Percentiles rank a stretch among this genome's conserved stretches.
phyloP scores from a whole-genome alignment of 2,888 invertebrate species.

The Harmothoe impar region DNA sequence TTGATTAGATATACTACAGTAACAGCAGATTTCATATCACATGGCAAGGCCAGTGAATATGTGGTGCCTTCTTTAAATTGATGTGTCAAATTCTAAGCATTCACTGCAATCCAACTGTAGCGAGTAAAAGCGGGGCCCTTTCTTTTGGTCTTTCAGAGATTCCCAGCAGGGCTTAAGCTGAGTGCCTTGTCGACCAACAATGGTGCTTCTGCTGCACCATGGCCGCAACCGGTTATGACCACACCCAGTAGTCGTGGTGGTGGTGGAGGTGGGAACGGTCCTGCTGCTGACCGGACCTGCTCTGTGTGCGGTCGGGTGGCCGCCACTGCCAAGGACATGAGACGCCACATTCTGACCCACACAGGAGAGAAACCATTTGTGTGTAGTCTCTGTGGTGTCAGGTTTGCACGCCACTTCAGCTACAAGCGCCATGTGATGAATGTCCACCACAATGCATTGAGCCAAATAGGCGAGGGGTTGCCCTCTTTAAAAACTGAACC shows the following conservation, averaged over 20 bases:
- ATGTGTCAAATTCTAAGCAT: too few species aligned
- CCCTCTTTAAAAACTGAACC: too few species aligned
- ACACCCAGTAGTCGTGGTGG: not conserved
- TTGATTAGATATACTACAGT: too few species aligned
- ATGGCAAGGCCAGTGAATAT: too few species aligned
- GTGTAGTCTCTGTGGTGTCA: not conserved
- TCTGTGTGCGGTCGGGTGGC: not conserved
- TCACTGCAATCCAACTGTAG: too few species aligned
- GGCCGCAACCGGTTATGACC: not conserved
- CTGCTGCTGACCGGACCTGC: not conserved
- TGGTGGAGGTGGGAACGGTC: not conserved
- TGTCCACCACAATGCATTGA: not conserved
- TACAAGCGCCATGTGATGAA: slow-evolving; percentile 4
- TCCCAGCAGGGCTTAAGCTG: not conserved
- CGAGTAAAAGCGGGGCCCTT: not conserved
- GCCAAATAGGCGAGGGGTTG: too few species aligned
- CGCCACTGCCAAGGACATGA: not conserved
- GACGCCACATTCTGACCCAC: slow-evolving; percentile 10
- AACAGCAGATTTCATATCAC: too few species aligned
- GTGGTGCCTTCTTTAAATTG: too few species aligned
- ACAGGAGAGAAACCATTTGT: slow-evolving; percentile 17
- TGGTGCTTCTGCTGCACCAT: not conserved
- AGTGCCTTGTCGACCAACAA: too few species aligned
- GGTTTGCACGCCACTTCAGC: slow-evolving; percentile 35
- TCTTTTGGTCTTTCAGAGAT: slow-evolving; percentile 40